Evolutionary conservation across 1,140 invertebrate species (phyloP), one percentile per base, ranked within the genome.

Genomic region (Drosophila sproati): DNA sequence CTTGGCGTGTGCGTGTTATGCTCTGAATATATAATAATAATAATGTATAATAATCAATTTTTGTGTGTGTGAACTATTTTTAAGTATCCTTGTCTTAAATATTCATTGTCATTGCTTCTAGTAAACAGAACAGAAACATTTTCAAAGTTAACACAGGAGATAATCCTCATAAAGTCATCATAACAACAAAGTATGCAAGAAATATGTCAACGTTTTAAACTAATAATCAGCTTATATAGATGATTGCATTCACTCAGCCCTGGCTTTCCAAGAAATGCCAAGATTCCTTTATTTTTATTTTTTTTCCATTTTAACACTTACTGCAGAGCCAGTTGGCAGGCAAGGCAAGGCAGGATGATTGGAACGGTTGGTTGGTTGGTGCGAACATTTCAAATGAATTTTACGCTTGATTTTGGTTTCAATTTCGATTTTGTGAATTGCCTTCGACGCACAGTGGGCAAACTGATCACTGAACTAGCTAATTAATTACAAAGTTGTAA

Each of bases 361-460:
- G 39, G n/a, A 43, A 47, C 37, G 54, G 28, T 7, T 12, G 73
- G 35, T 31, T 20, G 20, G 20, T 31, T 51, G 57, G 78, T 80
- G 68, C 41, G 47, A 86, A 82, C 71, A 78, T 86, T 82, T 86
- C 82, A 82, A 86, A 87, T 86, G 71, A 87, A 86, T 86, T 86
- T 87, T 87, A 78, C 82, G 82, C 82, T 78, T 87, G 75, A 87
- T 87, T 86, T 86, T 86, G 71, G 82, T 87, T 87, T 85, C 81
- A 85, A 85, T 85, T 82, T 87, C 79, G 64, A 87, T 87, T 68
- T 77, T 35, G 67, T 75, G 54, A 66, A 62, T 70, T 68, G 62
- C 66, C 77, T 63, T 48, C 45, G 10, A 59, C 7, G 62, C 45
- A 60, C 57, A 48, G 57, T 60, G 57, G 57, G 6, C 43, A 28